Conservation (phyloP, 2,113 vertebrate genomes). For the Hippocampus abdominalis region DNA sequence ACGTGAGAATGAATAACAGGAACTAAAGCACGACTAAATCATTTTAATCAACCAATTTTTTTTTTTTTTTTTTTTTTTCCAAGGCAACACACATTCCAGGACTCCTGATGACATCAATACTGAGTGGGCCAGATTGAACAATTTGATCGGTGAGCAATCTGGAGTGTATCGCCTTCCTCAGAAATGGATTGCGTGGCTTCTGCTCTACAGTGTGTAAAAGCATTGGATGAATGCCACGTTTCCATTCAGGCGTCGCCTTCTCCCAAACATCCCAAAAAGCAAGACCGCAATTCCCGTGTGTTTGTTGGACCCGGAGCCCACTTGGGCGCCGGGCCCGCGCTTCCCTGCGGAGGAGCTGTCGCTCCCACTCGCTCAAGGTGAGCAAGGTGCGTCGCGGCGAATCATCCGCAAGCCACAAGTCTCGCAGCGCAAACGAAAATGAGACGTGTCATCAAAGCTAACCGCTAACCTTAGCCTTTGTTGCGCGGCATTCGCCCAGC, state of each 20-base stretch:
- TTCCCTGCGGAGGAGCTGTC: slow-evolving; percentile 2
- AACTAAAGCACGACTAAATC: too few species aligned
- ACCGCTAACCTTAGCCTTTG: slow-evolving; percentile 49
- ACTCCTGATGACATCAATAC: too few species aligned
- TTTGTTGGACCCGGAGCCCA: neutral
- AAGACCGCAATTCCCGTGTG: neutral
- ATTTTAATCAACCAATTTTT: too few species aligned
- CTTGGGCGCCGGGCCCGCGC: neutral
- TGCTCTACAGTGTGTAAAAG: too few species aligned
- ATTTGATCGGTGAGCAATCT: too few species aligned
- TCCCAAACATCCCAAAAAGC: neutral
- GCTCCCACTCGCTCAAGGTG: neutral
- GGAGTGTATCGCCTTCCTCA: too few species aligned
- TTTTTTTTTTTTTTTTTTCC: too few species aligned
- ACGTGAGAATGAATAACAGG: too few species aligned
- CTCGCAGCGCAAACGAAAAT: slow-evolving; percentile 36
- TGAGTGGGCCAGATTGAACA: too few species aligned
- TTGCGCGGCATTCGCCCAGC: slow-evolving; percentile 38
- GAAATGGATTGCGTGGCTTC: too few species aligned
- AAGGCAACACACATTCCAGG: too few species aligned
- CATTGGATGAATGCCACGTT: too few species aligned
- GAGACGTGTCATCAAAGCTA: slow-evolving; percentile 50
- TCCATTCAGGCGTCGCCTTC: neutral
- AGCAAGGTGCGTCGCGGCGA: neutral
- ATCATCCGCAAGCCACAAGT: slow-evolving; percentile 3